These are phyloP conservation scores for Crotophaga sulcirostris DNA, from an alignment of 2,113 vertebrate genomes.

Conservation along the genomic window DNA sequence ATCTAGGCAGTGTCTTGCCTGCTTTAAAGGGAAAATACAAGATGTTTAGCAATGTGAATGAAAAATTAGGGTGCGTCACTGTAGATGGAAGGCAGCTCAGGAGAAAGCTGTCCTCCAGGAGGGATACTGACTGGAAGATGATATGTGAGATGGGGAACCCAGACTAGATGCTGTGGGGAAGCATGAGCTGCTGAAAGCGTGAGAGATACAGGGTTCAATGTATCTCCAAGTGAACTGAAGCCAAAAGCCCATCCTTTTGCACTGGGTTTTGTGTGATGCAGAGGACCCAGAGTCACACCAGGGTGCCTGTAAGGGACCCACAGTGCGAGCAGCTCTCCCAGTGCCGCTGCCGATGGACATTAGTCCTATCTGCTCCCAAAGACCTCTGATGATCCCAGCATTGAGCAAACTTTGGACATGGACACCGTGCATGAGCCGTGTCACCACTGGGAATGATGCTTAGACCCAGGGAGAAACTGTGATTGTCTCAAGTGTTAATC, in stretches of 20 bases:
- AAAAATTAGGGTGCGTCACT: neutral
- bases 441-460: neutral
- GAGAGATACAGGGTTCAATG: neutral
- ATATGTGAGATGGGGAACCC: neutral
- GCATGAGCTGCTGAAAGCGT: neutral
- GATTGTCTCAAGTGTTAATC: too few species aligned
- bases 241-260: neutral
- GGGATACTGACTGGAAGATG: neutral
- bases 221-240: neutral
- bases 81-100: neutral
- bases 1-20: rapidly evolving
- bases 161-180: rapidly evolving
- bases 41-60: neutral
- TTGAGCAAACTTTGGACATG: neutral
- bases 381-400: neutral
- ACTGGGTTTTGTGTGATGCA: rapidly evolving
- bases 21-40: neutral
- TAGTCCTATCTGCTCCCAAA: neutral
- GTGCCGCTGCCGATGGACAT: rapidly evolving
- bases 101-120: neutral
- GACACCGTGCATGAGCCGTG: neutral
- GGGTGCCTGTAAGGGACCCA: too few species aligned
- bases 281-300: neutral
- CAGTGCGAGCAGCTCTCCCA: neutral
- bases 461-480: neutral